Evolutionary conservation across 2,797 vertebrate genomes (phyloP), one percentile per base, ranked within the genome.

Genomic region (Chelon labrosus): DNA sequence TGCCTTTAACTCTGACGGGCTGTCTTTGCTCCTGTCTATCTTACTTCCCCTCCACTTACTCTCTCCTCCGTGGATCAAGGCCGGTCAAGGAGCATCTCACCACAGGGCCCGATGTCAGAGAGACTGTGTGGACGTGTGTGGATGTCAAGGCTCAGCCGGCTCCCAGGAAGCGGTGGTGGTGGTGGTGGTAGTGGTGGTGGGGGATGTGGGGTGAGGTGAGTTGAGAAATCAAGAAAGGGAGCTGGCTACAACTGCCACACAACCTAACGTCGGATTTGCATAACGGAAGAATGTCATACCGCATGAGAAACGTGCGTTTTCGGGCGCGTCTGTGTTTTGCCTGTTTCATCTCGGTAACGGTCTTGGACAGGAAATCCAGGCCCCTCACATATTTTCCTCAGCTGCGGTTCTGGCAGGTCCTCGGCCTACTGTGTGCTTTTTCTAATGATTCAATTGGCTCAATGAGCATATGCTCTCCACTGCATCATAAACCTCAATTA

Each of bases 391-490:
- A 65, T 85, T 91, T 82, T 79, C 70, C 90, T 92, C 89, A 89
- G 91, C 88, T 93, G 90, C 85, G 82, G 75, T 81, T 80, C 76
- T 92, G 93, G 89, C 93, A 92, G 86, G 73, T 92, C 83, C 82
- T 84, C 71, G 66, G 77, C 93, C 92, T 88, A 91, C 94, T 89
- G 92, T 90, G 94, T 87, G 88, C 81, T 92, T 91, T 35, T 92
- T 90, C 88, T 90, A 92, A 92, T 93, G 87, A 94, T 95, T 94
- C 85, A 87, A 93, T 95, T 93, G 93, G 85, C 91, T 82, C 87
- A 93, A 93, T 84, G 91, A 95, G 90, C 94, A 95, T 95, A 95
- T 95, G 94, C 90, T 94, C 91, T 83, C 80, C 85, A 77, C 88
- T 65, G 88, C 85, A 86, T 90, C 92, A 91, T 91, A 93, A 93